A percentile compares a stretch with the other conserved stretches of the same genome.
phyloP scores from a whole-genome alignment of 2,797 vertebrate species.

The Buphagus erythrorhynchus region DNA sequence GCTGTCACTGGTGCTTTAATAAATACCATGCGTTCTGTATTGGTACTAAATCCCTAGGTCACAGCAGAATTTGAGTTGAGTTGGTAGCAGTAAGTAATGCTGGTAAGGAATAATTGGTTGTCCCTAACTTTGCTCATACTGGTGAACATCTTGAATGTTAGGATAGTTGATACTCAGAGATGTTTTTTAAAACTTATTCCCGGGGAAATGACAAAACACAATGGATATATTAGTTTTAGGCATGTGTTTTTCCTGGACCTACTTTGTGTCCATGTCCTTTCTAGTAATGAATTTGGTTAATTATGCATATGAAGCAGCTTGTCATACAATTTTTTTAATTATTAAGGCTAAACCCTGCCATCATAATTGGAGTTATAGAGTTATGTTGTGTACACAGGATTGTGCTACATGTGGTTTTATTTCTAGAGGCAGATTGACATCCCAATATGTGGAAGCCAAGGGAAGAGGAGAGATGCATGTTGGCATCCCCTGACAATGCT shows the following conservation, averaged over 20 bases:
- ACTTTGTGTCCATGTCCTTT: background rate
- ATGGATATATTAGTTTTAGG: background rate
- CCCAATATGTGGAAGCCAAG: fast-evolving
- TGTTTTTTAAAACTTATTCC: background rate
- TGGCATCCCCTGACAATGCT: background rate
- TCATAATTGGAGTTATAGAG: background rate
- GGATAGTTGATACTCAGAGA: background rate
- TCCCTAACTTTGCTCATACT: background rate
- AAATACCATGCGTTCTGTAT: background rate
- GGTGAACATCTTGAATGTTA: background rate
- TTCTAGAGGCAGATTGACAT: background rate
- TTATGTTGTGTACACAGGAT: fast-evolving
- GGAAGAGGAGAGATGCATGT: fast-evolving
- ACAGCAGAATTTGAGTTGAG: background rate
- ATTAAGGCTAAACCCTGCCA: background rate
- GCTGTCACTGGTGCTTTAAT: background rate
- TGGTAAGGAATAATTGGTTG: background rate
- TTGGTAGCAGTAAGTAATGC: background rate
- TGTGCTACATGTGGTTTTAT: fast-evolving
- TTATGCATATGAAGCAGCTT: background rate
- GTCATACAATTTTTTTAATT: background rate
- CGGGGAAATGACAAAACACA: background rate
- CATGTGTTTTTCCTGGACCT: background rate
- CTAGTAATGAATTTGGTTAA: background rate
- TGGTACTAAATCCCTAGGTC: background rate